phyloP scores from a whole-genome alignment of 2,113 vertebrate genomes.

The Mus musculus region GRCm39 chr3:156491501-156492000 shows the following conservation, averaged over 20 bases:
- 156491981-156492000: background rate
- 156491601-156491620: background rate
- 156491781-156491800: slow-evolving; percentile 64
- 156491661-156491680: too few relatives aligned
- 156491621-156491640: slow-evolving; percentile 40
- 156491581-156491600: slow-evolving; percentile 2
- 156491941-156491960: background rate
- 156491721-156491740: slow-evolving; percentile 64
- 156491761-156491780: slow-evolving; percentile 71
- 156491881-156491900: background rate
- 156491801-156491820: slow-evolving; percentile 50
- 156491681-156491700: background rate
- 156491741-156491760: slow-evolving; percentile 65
- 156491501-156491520: background rate
- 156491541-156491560: background rate
- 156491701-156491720: slow-evolving; percentile 56
- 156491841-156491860: background rate
- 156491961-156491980: background rate
- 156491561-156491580: slow-evolving; percentile 18
- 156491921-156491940: slow-evolving; percentile 50
- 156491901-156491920: background rate
- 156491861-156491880: background rate
- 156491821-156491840: slow-evolving; percentile 40
- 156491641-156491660: slow-evolving; percentile 24
- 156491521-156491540: background rate